Conservation (phyloP, 2,888 invertebrate genomes). For the Geophilus truncorum region DNA sequence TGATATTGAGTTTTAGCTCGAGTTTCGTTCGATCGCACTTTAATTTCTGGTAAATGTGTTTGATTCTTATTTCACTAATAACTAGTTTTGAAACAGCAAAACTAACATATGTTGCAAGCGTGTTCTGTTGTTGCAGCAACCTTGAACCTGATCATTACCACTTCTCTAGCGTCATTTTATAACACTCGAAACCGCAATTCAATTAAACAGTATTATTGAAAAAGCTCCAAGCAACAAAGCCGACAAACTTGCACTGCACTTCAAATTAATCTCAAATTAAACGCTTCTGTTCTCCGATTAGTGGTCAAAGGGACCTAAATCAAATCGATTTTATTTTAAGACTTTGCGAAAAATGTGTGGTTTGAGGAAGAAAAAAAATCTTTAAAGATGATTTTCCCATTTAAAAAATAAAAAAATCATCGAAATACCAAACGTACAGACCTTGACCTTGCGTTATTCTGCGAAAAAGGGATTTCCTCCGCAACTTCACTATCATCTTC, state of each 20-base stretch:
- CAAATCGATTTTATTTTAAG: background rate
- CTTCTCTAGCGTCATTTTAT: background rate
- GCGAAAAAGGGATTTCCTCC: background rate
- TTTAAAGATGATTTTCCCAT: no score
- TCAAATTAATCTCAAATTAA: no score
- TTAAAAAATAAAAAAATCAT: background rate
- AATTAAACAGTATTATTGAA: background rate
- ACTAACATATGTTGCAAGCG: background rate
- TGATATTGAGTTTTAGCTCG: no score
- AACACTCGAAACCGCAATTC: background rate
- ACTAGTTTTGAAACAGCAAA: background rate
- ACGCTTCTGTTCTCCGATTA: no score
- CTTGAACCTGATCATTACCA: background rate
- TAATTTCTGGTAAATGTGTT: no score
- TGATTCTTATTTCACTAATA: no score
- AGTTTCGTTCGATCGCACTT: no score
- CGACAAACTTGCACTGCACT: no score
- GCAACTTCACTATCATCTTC: background rate
- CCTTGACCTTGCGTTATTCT: background rate
- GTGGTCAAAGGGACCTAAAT: background rate
- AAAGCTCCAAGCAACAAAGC: background rate
- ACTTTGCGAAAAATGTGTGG: no score
- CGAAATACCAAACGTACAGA: background rate
- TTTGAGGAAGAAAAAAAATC: no score
- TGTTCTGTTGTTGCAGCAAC: background rate